A percentile compares a stretch with the other conserved stretches of the same genome.
phyloP scores from a whole-genome alignment of 2,888 invertebrate species.

The Didymodactylos carnosus region DNA sequence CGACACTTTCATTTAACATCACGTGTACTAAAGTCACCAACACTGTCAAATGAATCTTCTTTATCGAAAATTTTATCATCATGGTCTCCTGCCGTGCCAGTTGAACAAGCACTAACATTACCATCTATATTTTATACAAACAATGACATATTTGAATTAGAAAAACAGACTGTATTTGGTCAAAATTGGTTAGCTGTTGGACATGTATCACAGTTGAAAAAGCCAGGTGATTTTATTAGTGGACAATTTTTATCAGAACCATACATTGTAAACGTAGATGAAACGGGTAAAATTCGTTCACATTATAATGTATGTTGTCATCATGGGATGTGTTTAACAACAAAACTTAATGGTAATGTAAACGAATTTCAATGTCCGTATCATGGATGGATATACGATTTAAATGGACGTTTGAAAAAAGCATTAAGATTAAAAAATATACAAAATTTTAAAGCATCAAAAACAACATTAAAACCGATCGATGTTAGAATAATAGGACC shows the following conservation, averaged over 20 bases:
- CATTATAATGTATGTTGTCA: constrained; percentile 6
- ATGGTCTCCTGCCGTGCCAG: not conserved
- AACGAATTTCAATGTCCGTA: constrained; percentile 1
- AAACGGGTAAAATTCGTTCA: not conserved
- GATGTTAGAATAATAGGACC: not conserved
- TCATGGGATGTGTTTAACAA: not conserved
- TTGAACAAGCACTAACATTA: not conserved
- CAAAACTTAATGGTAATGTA: not conserved
- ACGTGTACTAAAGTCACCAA: not conserved
- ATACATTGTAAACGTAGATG: not conserved
- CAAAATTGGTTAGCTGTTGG: not conserved
- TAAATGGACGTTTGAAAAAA: not conserved
- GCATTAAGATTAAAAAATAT: not conserved
- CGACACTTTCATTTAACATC: not conserved
- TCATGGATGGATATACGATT: constrained; percentile 4
- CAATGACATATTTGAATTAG: not conserved
- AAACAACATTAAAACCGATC: not conserved
- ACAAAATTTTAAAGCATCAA: not conserved
- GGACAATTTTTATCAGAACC: not conserved
- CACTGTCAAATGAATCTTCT: not conserved
- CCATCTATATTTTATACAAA: not conserved
- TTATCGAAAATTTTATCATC: not conserved
- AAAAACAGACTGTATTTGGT: not conserved
- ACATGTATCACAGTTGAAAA: not conserved
- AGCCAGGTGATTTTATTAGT: not conserved